Evolutionary conservation across 64 coral and sea anemone species (phyloP).

Genomic region (Montipora foliosa): DNA sequence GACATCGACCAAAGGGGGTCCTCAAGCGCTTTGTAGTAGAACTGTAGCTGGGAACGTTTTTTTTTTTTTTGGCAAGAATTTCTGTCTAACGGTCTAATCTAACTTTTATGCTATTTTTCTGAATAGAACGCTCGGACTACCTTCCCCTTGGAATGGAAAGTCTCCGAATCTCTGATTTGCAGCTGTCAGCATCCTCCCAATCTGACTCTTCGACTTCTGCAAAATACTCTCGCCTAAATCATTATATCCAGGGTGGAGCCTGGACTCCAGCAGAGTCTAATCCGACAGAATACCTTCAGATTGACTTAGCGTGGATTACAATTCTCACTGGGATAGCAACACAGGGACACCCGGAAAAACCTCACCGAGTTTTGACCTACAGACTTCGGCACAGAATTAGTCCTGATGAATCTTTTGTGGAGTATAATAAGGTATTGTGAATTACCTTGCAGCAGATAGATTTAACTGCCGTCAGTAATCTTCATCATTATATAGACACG

Average conservation of each 20-base stretch:
- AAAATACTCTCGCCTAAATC: neutral
- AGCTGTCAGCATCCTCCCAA: neutral
- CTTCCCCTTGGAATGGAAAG: constrained; percentile 21
- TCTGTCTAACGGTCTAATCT: neutral
- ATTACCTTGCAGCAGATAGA: neutral
- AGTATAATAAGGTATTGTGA: neutral
- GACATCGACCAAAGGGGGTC: too few relatives aligned
- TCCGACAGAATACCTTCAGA: constrained; percentile 9
- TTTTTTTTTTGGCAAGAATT: too few relatives aligned
- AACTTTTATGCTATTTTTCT: neutral
- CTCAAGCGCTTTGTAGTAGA: too few relatives aligned
- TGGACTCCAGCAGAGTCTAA: constrained; percentile 1
- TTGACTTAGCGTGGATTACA: neutral
- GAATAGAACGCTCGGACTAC: neutral
- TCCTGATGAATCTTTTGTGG: neutral
- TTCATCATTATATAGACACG: too few relatives aligned
- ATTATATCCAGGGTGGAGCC: neutral
- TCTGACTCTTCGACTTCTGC: neutral
- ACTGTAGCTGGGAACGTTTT: too few relatives aligned
- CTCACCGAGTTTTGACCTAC: neutral
- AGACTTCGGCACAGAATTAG: neutral
- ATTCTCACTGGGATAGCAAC: constrained; percentile 11
- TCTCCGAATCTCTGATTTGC: neutral
- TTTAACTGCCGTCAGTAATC: too few relatives aligned
- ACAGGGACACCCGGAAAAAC: neutral